Conservation (phyloP, 2,888 invertebrate genomes). For the Scrobipalpa atriplicella region DNA sequence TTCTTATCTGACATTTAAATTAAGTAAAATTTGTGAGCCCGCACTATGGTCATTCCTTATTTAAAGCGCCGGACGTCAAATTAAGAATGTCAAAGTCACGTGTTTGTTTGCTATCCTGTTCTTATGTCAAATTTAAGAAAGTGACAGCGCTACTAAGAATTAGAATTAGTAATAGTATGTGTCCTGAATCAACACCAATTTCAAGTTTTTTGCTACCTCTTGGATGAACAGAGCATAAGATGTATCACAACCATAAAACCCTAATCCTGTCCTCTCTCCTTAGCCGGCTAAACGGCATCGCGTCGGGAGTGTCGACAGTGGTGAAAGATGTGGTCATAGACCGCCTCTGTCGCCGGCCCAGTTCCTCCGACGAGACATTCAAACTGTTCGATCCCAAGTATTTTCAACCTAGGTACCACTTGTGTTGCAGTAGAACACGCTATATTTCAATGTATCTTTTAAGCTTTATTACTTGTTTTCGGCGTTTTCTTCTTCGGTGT, state of each 20-base stretch:
- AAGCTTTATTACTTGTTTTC: conserved; percentile 37
- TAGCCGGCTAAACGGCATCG: conserved; percentile 88
- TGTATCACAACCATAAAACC: neutral
- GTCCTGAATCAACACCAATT: no score
- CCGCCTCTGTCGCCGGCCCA: conserved; percentile 78
- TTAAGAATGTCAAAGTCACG: no score
- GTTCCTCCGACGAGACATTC: conserved; percentile 60
- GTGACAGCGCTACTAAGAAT: no score
- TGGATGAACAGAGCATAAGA: no score
- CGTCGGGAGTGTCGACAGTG: conserved; percentile 86
- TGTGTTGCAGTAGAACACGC: conserved; percentile 70
- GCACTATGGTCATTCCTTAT: no score
- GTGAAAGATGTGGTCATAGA: conserved; percentile 87
- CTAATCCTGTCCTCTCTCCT: neutral
- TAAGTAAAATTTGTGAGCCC: no score
- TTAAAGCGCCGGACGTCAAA: no score
- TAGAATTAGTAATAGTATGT: no score
- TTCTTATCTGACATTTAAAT: no score
- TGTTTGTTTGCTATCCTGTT: no score
- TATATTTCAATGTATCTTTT: conserved; percentile 36
- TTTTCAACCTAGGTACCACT: conserved; percentile 85
- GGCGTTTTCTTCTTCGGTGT: conserved; percentile 40
- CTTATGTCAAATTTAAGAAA: no score
- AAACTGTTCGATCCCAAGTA: conserved; percentile 84
- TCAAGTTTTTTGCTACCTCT: no score